Evolutionary conservation across 1,140 invertebrate species (phyloP).

Genomic region (Triops cancriformis): DNA sequence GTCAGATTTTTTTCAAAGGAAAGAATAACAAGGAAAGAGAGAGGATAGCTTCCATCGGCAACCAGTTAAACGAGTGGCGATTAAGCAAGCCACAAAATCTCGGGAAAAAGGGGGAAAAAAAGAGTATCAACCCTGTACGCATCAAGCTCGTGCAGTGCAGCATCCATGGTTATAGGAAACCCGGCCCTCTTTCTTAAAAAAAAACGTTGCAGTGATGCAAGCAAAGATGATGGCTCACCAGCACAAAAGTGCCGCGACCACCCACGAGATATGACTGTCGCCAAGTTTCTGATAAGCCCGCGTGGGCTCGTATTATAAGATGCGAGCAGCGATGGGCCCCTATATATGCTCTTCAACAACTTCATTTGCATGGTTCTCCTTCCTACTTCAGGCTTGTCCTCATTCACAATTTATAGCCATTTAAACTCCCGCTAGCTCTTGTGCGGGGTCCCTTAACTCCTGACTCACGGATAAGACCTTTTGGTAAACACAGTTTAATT

Average conservation of each 20-base stretch:
- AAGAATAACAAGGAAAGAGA: not conserved
- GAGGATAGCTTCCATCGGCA: not conserved
- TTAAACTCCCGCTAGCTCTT: constrained; percentile 9
- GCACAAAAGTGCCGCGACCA: constrained; percentile 12
- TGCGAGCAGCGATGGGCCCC: not conserved
- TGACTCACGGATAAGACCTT: constrained; percentile 5
- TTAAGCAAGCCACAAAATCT: not conserved
- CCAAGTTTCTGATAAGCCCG: constrained; percentile 3
- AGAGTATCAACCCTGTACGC: not conserved
- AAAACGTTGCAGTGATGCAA: constrained; percentile 6
- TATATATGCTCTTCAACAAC: constrained; percentile 1
- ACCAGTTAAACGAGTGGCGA: not conserved
- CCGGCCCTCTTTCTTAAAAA: not conserved
- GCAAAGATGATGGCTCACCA: constrained; percentile 9
- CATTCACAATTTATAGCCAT: constrained; percentile 11
- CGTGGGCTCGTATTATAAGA: constrained; percentile 2
- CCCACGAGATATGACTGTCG: not conserved
- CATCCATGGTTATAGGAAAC: not conserved
- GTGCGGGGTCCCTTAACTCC: not conserved
- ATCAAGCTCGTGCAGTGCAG: not conserved
- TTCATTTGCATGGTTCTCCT: constrained; percentile 10
- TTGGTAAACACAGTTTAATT: constrained; percentile 11
- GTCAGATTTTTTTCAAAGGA: not conserved
- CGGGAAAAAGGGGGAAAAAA: not conserved
- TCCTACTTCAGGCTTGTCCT: constrained; percentile 2